A percentile compares a stretch with the other conserved stretches of the same genome.
phyloP scores from a whole-genome alignment of 2,113 vertebrate species.

The Redunca redunca region DNA sequence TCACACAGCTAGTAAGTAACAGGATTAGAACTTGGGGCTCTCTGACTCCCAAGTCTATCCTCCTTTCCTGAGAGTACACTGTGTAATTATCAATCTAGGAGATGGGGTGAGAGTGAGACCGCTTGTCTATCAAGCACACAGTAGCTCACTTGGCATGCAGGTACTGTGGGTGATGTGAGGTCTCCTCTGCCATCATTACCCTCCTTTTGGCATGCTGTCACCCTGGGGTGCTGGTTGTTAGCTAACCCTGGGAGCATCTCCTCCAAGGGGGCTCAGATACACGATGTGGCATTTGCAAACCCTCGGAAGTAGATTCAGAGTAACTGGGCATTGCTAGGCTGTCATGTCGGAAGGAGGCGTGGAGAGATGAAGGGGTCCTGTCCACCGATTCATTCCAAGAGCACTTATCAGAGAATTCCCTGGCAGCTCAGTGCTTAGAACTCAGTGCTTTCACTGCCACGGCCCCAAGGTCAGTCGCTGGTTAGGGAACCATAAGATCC shows the following conservation, averaged over 20 bases:
- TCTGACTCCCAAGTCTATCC: too few relatives aligned
- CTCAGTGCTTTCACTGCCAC: not conserved
- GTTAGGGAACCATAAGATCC: not conserved
- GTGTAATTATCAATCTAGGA: accelerated
- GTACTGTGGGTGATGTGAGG: not conserved
- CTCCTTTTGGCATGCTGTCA: too few relatives aligned
- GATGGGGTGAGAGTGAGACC: accelerated
- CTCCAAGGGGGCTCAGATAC: not conserved
- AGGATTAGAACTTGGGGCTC: not conserved
- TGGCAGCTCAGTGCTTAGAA: not conserved
- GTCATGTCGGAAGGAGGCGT: accelerated
- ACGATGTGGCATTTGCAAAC: not conserved
- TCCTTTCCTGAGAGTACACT: not conserved
- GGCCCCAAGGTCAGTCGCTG: not conserved
- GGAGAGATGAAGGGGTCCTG: not conserved
- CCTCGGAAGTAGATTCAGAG: not conserved
- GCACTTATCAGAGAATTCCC: not conserved
- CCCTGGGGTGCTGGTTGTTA: not conserved
- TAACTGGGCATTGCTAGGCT: not conserved
- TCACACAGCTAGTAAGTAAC: not conserved
- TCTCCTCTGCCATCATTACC: not conserved
- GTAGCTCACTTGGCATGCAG: accelerated
- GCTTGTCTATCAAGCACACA: not conserved
- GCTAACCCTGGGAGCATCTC: not conserved
- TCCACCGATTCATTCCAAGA: accelerated